Evolutionary conservation across 2,888 invertebrate genomes (phyloP).

Genomic region (Ectobius pallidus): DNA sequence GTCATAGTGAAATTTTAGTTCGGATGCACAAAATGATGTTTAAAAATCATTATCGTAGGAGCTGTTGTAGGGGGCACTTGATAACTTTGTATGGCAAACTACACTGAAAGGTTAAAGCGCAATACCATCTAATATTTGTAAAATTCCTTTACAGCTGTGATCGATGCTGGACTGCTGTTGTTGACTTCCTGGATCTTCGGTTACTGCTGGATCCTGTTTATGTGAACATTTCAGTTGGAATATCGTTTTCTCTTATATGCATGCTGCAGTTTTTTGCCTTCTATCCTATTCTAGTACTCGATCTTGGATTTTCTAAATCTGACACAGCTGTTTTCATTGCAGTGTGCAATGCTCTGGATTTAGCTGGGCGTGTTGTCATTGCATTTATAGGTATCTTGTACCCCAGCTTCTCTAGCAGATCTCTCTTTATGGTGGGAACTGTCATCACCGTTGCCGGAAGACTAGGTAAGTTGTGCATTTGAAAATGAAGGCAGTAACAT

Average conservation of each 20-base stretch:
- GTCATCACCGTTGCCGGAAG: slow-evolving; percentile 62
- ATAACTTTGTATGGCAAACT: no score
- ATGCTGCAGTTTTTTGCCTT: slow-evolving; percentile 28
- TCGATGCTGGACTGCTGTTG: slow-evolving; percentile 4
- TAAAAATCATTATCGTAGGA: no score
- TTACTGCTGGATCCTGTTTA: slow-evolving; percentile 27
- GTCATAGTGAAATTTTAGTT: no score
- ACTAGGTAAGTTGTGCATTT: slow-evolving; percentile 17
- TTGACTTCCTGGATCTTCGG: slow-evolving; percentile 29
- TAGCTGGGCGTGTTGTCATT: slow-evolving; percentile 63
- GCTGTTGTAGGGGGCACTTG: no score
- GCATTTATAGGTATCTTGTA: slow-evolving; percentile 66
- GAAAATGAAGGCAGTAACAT: no score
- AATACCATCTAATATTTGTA: no score
- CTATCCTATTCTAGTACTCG: slow-evolving; percentile 5
- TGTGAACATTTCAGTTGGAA: slow-evolving; percentile 17
- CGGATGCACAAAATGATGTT: no score
- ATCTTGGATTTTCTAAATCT: slow-evolving; percentile 12
- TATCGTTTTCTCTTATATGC: slow-evolving; percentile 17
- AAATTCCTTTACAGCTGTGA: not conserved
- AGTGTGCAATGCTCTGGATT: slow-evolving; percentile 50
- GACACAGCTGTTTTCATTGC: slow-evolving; percentile 48
- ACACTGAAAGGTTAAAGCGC: no score
- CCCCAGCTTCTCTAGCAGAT: slow-evolving; percentile 66
- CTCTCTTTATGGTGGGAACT: slow-evolving; percentile 68